A percentile compares a stretch with the other conserved stretches of the same genome.
These are phyloP conservation scores for Drosophila paranaensis DNA, from an alignment of 2,888 invertebrate genomes.

Conservation along the genomic window DNA sequence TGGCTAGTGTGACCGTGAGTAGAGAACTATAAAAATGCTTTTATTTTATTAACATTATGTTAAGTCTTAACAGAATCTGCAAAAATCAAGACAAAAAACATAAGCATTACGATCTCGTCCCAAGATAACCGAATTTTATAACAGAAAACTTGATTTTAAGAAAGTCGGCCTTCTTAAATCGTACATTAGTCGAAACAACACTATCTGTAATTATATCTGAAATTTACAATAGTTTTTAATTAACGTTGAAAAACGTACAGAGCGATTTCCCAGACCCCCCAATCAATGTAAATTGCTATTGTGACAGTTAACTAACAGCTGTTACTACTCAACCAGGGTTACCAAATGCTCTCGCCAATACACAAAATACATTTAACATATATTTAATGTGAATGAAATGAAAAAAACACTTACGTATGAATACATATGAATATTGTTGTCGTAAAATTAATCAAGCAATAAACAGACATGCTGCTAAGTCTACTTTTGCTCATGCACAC, in stretches of 20 bases:
- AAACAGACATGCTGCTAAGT: slow-evolving; percentile 34
- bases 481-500: slow-evolving; percentile 29
- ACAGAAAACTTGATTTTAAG: background rate
- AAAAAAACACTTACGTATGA: slow-evolving; percentile 26
- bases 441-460: slow-evolving; percentile 33
- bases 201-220: too few relatives aligned
- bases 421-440: slow-evolving; percentile 34
- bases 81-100: background rate
- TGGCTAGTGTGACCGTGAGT: slow-evolving; percentile 42
- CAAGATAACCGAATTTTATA: background rate
- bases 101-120: background rate
- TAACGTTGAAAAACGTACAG: too few relatives aligned
- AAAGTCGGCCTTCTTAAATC: too few relatives aligned
- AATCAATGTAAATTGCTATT: background rate
- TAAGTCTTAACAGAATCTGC: slow-evolving; percentile 8
- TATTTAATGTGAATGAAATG: slow-evolving; percentile 33
- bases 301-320: background rate
- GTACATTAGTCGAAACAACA: background rate
- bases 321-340: background rate
- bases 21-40: slow-evolving; percentile 13
- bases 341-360: background rate
- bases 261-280: background rate
- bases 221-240: background rate
- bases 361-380: slow-evolving; percentile 5
- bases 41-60: slow-evolving; percentile 1